Base-by-base conservation (phyloP, 2,797 vertebrate genomes). In the Eleutherodactylus coqui region DNA sequence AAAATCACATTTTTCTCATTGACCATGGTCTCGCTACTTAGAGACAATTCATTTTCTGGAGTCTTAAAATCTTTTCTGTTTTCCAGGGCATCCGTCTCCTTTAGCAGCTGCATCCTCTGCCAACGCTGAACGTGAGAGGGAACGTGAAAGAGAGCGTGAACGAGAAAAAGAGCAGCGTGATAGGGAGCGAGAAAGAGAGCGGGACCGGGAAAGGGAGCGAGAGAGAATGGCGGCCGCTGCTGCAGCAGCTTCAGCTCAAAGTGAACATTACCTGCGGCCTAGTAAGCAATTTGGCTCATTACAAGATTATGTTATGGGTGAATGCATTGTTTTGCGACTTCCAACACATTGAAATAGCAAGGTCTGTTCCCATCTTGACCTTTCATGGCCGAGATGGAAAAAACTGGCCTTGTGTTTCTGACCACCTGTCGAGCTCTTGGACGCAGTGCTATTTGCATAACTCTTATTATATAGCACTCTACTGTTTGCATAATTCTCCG, bases 71-170 rank as follows among this genome's bases (percentile, higher is more conserved):
- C 10, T 13, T 41, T 38, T 24, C 5, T 43, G 1, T 60, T 85
- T 91, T 86, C 9, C 89, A 99, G 98, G 97, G 83, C 97, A 99
- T 72, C 95, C 94, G 79, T 93, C 95, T 55, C 96, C 98, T 87
- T 92, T 97, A 47, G 95, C 96, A 55, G 95, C 95, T 79, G 93
- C 95, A 16, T 93, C 94, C 3, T 95, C 94, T 0, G 96, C 95
- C 81, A 97, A 85, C 70, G 96, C 91, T 4, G 98, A 99, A 90
- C 91, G 97, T 47, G 95, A 90, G 21, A 76, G 89, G 92, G 91
- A 94, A 89, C 51, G 96, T 93, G 90, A 94, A 27, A 88, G 94
- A 32, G 96, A 98, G 73, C 43, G 93, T 85, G 94, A 95, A 13
- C 84, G 91, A 11, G 94, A 95, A 38, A 55, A 64, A 49, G 62